Conservation (phyloP, 2,797 vertebrate species). For the Ibycter americanus region DNA sequence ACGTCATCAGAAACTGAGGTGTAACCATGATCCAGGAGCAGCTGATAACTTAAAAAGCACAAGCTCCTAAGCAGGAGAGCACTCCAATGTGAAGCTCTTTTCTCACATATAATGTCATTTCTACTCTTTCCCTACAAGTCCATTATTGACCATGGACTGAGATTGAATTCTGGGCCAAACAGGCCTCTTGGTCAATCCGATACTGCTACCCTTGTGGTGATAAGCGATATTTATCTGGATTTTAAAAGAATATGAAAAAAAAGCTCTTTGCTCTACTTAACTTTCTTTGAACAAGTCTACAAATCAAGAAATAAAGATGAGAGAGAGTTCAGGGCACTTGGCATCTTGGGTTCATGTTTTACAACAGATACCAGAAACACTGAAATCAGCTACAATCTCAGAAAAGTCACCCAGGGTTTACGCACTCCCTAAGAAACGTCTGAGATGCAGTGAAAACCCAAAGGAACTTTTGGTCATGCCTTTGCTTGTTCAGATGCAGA, state of each 20-base stretch:
- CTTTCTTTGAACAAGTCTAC: neutral
- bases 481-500: conserved; percentile 45
- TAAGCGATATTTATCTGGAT: neutral
- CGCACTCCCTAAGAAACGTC: neutral
- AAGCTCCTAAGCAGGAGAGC: neutral
- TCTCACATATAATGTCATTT: neutral
- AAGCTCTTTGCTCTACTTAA: neutral
- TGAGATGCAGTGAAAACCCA: conserved; percentile 37
- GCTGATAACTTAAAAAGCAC: neutral
- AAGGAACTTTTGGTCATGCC: conserved; percentile 58
- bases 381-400: neutral
- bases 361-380: conserved; percentile 27
- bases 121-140: neutral
- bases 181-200: neutral
- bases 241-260: neutral
- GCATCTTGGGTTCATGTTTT: conserved; percentile 36
- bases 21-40: neutral
- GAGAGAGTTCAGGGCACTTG: neutral
- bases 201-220: neutral
- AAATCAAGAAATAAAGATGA: neutral
- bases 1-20: neutral
- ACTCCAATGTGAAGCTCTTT: neutral
- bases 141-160: neutral
- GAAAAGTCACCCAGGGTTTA: conserved; percentile 15
- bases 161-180: neutral